Percentiles rank a stretch among this genome's conserved stretches.
Evolutionary conservation across 2,113 vertebrate genomes (phyloP).

Genomic region (Lampris megalopsis): DNA sequence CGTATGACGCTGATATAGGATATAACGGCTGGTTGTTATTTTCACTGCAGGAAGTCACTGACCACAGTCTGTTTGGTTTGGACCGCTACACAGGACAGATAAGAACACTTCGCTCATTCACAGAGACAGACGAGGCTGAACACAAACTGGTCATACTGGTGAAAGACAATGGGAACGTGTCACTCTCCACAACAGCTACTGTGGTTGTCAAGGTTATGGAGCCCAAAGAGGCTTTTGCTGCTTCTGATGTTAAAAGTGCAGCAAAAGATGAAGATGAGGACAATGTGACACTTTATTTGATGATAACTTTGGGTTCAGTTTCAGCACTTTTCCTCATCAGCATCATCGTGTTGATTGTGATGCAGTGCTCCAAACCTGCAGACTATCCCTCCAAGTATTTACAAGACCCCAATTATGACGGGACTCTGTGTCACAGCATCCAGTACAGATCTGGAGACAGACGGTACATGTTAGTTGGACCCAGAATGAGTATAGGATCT

Average conservation of each 20-base stretch:
- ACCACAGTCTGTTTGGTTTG: constrained; percentile 32
- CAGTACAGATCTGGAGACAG: constrained; percentile 61
- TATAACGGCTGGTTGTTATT: constrained; percentile 35
- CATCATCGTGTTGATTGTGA: constrained; percentile 31
- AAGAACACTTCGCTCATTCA: constrained; percentile 31
- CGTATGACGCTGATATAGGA: constrained; percentile 37
- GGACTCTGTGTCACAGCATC: constrained; percentile 48
- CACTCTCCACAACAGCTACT: constrained; percentile 35
- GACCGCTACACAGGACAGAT: constrained; percentile 38
- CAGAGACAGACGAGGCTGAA: constrained; percentile 35
- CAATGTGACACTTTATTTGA: constrained; percentile 27
- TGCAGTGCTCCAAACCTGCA: constrained; percentile 35
- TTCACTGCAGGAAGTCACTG: constrained; percentile 29
- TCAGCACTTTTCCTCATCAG: constrained; percentile 45
- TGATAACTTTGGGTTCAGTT: constrained; percentile 47
- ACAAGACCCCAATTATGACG: constrained; percentile 32
- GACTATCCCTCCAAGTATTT: constrained; percentile 26
- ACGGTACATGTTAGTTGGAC: constrained; percentile 60
- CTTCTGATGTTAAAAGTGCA: constrained; percentile 35
- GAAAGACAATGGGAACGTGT: constrained; percentile 32
- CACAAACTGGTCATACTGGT: constrained; percentile 35
- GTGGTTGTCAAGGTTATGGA: constrained; percentile 16
- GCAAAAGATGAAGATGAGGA: constrained; percentile 18
- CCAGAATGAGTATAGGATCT: constrained; percentile 53
- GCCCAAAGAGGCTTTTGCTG: constrained; percentile 41